Evolutionary conservation across 2,888 invertebrate species (phyloP).

Genomic region (Trachelus troglodyta): DNA sequence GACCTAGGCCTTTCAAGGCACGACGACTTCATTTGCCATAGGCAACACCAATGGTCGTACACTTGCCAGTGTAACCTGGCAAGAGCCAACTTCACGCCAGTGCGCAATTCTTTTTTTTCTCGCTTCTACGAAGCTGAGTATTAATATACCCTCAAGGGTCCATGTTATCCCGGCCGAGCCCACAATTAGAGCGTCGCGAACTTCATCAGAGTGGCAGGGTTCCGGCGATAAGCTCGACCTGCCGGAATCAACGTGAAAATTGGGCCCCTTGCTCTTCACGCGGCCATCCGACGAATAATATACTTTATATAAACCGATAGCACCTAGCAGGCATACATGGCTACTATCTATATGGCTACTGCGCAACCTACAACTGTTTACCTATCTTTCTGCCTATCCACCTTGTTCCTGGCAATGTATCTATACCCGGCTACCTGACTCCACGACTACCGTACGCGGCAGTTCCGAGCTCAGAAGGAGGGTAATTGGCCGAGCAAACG

Average conservation of each 20-base stretch:
- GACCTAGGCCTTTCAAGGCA: neutral
- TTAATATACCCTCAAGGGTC: neutral
- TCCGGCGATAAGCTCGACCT: neutral
- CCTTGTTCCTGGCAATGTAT: neutral
- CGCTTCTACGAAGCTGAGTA: neutral
- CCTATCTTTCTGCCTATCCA: neutral
- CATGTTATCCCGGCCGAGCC: neutral
- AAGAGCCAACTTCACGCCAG: neutral
- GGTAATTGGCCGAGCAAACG: neutral
- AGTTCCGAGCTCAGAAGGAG: neutral
- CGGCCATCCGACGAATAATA: neutral
- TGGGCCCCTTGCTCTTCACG: neutral
- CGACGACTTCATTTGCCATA: neutral
- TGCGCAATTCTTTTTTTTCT: neutral
- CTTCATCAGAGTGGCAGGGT: neutral
- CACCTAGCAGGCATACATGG: neutral
- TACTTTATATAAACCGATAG: neutral
- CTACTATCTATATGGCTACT: neutral
- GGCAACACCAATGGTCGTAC: neutral
- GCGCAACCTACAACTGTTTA: neutral
- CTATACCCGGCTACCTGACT: neutral
- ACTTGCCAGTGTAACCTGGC: neutral
- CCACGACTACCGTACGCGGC: neutral
- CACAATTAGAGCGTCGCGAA: slow-evolving; percentile 2
- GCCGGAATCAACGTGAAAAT: slow-evolving; percentile 5